Conservation (phyloP, 2,888 invertebrate species). For the Protophormia terraenovae region DNA sequence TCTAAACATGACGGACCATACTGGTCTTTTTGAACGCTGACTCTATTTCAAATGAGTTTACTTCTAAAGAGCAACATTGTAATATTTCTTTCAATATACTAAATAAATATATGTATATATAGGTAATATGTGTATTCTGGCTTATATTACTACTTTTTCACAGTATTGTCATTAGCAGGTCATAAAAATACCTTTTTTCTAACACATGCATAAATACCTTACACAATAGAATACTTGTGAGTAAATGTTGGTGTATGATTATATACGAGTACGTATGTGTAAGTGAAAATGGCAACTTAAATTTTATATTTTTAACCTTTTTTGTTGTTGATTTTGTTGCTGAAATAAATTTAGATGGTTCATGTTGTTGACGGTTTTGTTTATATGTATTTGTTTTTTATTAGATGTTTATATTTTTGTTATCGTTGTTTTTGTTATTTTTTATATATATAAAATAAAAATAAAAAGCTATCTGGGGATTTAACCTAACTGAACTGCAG, state of each 20-base stretch:
- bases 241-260: neutral
- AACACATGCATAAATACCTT: too few species aligned
- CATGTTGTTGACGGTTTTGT: constrained; percentile 47
- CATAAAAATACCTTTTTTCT: too few species aligned
- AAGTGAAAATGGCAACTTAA: neutral
- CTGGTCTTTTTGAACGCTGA: too few species aligned
- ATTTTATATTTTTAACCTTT: constrained; percentile 68
- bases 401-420: constrained; percentile 10
- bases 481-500: constrained; percentile 62
- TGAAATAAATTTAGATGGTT: constrained; percentile 57
- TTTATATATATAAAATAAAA: constrained; percentile 27
- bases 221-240: neutral
- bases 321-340: constrained; percentile 75
- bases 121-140: too few species aligned
- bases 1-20: too few species aligned
- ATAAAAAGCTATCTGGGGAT: constrained; percentile 57
- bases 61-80: too few species aligned
- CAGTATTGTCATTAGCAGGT: too few species aligned
- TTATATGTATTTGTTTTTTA: constrained; percentile 9
- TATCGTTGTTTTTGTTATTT: constrained; percentile 26
- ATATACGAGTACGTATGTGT: neutral
- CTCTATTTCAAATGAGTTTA: too few species aligned
- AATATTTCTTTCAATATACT: too few species aligned
- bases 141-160: too few species aligned
- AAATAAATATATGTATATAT: too few species aligned